phyloP scores from a whole-genome alignment of 1,140 invertebrate species.

The Trichonephila clavata region DNA sequence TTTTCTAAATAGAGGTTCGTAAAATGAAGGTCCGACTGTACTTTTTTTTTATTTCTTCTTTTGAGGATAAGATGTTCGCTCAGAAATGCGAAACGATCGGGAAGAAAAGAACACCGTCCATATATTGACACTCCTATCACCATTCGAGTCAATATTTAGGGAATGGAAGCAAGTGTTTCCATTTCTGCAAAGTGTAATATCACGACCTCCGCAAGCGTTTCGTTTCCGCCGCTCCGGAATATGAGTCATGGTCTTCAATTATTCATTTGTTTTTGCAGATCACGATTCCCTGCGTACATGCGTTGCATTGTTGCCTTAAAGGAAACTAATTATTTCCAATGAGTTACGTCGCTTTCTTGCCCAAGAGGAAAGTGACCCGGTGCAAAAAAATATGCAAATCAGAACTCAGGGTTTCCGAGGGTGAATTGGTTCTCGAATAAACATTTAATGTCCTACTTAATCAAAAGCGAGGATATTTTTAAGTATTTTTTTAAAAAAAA shows the following conservation, averaged over 20 bases:
- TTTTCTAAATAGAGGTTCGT: too few relatives aligned
- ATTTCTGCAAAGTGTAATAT: conserved; percentile 17
- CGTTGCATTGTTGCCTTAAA: conserved; percentile 33
- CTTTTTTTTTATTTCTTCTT: too few relatives aligned
- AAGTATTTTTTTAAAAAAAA: too few relatives aligned
- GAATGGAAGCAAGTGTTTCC: background rate
- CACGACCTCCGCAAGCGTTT: background rate
- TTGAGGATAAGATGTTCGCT: too few relatives aligned
- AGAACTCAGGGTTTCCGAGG: background rate
- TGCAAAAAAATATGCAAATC: background rate
- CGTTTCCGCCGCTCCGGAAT: conserved; percentile 22
- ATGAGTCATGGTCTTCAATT: conserved; percentile 53
- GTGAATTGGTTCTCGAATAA: too few relatives aligned
- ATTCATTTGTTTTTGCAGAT: conserved; percentile 58
- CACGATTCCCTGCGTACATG: conserved; percentile 37
- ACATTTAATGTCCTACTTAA: too few relatives aligned
- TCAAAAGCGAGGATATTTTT: too few relatives aligned
- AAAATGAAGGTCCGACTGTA: too few relatives aligned
- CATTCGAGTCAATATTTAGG: background rate
- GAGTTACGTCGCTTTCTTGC: conserved; percentile 44
- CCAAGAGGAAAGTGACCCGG: conserved; percentile 10
- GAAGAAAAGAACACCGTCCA: background rate
- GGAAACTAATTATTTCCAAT: conserved; percentile 49
- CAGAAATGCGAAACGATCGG: background rate
- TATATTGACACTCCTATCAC: background rate